Base-by-base conservation (phyloP, 2,113 vertebrate genomes). In the Solea solea region DNA sequence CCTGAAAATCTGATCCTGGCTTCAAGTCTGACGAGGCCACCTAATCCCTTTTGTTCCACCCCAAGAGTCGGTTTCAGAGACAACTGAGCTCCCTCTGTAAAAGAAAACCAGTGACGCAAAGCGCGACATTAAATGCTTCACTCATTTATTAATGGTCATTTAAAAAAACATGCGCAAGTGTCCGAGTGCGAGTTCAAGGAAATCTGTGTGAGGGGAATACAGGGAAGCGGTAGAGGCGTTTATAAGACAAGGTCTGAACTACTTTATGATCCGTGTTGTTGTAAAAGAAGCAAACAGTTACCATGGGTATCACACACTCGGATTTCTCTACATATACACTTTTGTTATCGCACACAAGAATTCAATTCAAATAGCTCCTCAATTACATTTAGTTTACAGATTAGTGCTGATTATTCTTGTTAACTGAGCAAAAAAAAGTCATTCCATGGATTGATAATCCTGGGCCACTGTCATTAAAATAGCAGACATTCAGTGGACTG, bases 111-210 rank as follows among this genome's bases (percentile, higher is more conserved):
- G 81, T 90, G 89, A 92, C 78, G 84, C 85, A 89, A 67, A 89
- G 64, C 57, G 7, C 64, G 71, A 71, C 88, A 85, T 87, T 72
- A 78, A 90, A 90, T 8, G 66, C 80, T 76, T 70, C 73, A 63
- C 87, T 92, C 79, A 90, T 74, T 94, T 91, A 91, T 92, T 92
- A 52, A 92, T 90, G 74, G 74, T 56, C 28, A 46, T 69, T 72
- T 64, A 12, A 80, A 72, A 63, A 61, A 64, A 53, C 16, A 65
- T 3, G 13, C 44, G 3, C 2, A 6, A 25, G 44, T 25, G 21
- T 55, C 46, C 45, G 42, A 49, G 54, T 81, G 67, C 81, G 14
- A 59, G 9, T 21, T 42, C 27, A 74, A 69, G 55, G 69, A 71
- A 50, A 52, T 12, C 8, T 25, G 52, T 40, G 41, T 11, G 40